phyloP scores from a whole-genome alignment of 2,888 invertebrate species.

The Cantharis rufa region DNA sequence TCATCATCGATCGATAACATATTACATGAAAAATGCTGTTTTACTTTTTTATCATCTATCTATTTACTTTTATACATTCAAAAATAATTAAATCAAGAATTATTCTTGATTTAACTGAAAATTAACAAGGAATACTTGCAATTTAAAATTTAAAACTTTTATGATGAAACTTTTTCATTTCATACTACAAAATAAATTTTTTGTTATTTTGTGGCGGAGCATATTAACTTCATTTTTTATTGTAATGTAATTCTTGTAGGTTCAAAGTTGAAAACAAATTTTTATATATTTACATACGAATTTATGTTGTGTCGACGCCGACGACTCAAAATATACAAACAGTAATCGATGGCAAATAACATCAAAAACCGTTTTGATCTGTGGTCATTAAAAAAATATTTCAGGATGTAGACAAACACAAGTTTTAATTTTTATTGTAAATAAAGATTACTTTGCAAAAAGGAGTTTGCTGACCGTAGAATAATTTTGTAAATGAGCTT shows the following conservation, averaged over 20 bases:
- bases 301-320: background rate
- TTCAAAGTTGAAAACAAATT: background rate
- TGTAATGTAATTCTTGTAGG: background rate
- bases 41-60: background rate
- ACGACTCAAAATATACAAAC: background rate
- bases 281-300: background rate
- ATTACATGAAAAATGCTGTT: background rate
- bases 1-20: background rate
- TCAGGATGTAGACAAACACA: background rate
- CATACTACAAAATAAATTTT: background rate
- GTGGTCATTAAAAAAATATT: background rate
- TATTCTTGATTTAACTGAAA: no score
- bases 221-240: background rate
- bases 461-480: constrained; percentile 6
- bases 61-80: background rate
- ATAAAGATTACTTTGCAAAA: background rate
- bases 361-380: background rate
- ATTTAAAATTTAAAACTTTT: background rate
- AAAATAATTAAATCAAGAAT: no score
- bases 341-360: background rate
- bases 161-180: background rate
- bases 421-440: background rate
- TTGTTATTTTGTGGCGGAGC: background rate
- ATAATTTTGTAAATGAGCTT: constrained; percentile 18
- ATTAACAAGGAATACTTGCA: no score